Evolutionary conservation across 2,888 invertebrate species (phyloP).

Genomic region (Machimus rusticus): DNA sequence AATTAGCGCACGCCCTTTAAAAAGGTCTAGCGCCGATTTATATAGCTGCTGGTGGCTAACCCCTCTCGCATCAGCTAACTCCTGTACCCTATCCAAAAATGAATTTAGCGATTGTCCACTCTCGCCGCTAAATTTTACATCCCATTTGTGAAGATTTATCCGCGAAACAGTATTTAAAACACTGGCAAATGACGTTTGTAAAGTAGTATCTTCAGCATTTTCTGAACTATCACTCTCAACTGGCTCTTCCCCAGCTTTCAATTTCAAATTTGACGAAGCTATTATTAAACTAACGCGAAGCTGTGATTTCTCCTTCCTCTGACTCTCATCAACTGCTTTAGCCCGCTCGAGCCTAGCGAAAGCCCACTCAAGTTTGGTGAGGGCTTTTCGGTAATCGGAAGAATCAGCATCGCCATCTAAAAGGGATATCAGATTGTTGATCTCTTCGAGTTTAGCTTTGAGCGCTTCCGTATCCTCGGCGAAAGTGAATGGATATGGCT

Average conservation of each 20-base stretch:
- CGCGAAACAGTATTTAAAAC: no score
- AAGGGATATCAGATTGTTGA: neutral
- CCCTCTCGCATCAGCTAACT: neutral
- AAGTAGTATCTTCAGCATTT: no score
- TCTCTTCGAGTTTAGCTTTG: neutral
- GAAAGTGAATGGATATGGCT: no score
- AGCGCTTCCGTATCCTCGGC: no score
- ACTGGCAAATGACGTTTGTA: no score
- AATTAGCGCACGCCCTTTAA: slow-evolving; percentile 1
- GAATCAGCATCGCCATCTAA: slow-evolving; percentile 8
- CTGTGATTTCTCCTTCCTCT: neutral
- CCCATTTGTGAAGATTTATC: neutral
- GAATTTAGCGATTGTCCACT: neutral
- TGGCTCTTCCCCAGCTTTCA: neutral
- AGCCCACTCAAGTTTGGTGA: slow-evolving; percentile 34
- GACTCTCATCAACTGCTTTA: no score
- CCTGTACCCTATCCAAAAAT: slow-evolving; percentile 10
- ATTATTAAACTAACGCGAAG: no score
- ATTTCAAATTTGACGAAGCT: no score
- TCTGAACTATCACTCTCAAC: no score
- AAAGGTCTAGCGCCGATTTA: neutral
- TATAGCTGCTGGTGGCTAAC: neutral
- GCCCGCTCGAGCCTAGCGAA: neutral
- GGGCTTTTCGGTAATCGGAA: neutral
- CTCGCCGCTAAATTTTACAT: slow-evolving; percentile 11